Evolutionary conservation across 2,113 vertebrate genomes (phyloP).

Genomic region (Pygoscelis adeliae): DNA sequence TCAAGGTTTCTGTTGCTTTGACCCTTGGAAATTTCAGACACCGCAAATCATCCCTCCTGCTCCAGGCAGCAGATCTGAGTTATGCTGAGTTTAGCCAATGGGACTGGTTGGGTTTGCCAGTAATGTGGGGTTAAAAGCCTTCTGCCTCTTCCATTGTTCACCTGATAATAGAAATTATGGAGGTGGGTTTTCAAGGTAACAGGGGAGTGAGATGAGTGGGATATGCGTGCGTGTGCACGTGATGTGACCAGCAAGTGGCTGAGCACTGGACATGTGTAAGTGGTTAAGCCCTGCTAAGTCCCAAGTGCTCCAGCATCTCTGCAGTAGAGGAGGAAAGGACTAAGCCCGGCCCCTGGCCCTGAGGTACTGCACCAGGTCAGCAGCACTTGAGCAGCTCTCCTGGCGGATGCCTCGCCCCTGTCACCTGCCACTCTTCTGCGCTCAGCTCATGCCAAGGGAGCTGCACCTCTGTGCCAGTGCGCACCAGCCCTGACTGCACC

Average conservation of each 20-base stretch:
- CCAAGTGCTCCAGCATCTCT: background rate
- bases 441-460: background rate
- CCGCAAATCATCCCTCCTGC: background rate
- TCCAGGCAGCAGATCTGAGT: fast-evolving
- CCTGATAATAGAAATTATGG: background rate
- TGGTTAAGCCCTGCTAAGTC: background rate
- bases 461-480: background rate
- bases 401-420: fast-evolving
- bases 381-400: background rate
- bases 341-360: background rate
- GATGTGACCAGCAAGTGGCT: background rate
- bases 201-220: background rate
- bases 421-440: background rate
- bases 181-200: background rate
- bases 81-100: background rate
- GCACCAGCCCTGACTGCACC: background rate
- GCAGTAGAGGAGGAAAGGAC: background rate
- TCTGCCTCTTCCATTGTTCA: background rate
- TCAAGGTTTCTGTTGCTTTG: background rate
- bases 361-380: background rate
- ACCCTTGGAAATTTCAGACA: background rate
- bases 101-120: background rate
- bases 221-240: fast-evolving
- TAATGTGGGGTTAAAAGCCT: background rate
- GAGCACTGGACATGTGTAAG: background rate